Percentiles rank a stretch among this genome's conserved stretches.
phyloP scores from a whole-genome alignment of 2,888 invertebrate genomes.

The Amaurobius ferox region DNA sequence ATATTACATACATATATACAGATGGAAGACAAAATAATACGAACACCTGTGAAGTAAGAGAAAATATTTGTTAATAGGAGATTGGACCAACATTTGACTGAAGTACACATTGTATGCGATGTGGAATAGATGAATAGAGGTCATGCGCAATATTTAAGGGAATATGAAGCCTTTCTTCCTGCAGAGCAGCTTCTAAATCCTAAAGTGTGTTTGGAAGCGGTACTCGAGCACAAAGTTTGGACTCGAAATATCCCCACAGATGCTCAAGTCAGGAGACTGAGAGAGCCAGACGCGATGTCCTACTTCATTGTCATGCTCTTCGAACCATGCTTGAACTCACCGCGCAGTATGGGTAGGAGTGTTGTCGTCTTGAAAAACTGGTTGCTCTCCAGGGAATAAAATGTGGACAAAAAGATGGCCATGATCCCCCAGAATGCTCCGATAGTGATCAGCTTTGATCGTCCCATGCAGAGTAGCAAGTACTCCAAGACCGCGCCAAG shows the following conservation, averaged over 20 bases:
- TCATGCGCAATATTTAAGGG: too few species aligned
- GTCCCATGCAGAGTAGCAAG: constrained; percentile 38
- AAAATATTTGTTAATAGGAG: too few species aligned
- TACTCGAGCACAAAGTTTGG: constrained; percentile 26
- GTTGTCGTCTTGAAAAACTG: constrained; percentile 18
- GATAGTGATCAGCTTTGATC: constrained; percentile 31
- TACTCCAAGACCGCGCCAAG: constrained; percentile 19
- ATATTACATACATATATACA: too few species aligned
- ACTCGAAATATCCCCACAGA: too few species aligned
- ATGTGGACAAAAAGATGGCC: not conserved
- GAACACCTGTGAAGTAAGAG: too few species aligned
- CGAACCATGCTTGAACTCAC: constrained; percentile 27
- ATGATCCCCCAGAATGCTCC: constrained; percentile 8
- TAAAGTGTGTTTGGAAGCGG: not conserved
- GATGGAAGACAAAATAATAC: too few species aligned
- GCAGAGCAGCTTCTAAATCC: too few species aligned
- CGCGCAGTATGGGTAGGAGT: constrained; percentile 6
- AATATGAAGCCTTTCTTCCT: constrained; percentile 37
- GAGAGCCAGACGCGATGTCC: constrained; percentile 24
- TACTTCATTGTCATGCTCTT: constrained; percentile 31
- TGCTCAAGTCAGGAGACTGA: constrained; percentile 32
- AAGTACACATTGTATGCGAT: constrained; percentile 30
- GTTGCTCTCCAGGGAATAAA: too few species aligned
- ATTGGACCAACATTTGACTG: too few species aligned
- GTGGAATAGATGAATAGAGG: constrained; percentile 35